Percentiles rank a stretch among this genome's conserved stretches.
These are phyloP conservation scores for Heptranchias perlo DNA, from an alignment of 2,113 vertebrate genomes.

Conservation along the genomic window DNA sequence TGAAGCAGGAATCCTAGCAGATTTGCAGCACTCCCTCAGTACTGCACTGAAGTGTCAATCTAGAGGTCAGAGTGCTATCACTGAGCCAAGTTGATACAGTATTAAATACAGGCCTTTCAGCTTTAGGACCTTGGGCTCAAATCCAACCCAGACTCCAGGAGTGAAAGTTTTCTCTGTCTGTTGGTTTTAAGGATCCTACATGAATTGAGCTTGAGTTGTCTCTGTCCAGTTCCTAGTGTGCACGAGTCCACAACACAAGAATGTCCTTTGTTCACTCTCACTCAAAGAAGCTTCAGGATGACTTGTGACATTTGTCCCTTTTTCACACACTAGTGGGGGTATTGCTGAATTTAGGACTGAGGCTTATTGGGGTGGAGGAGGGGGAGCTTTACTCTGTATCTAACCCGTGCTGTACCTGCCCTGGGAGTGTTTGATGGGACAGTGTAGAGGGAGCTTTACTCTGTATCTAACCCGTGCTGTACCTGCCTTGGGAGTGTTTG, in stretches of 20 bases:
- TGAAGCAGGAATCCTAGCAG: background rate
- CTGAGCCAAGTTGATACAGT: background rate
- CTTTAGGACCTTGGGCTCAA: background rate
- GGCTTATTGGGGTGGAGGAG: background rate
- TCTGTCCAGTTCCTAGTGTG: background rate
- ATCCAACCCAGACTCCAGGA: background rate
- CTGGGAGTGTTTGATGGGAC: too few relatives aligned
- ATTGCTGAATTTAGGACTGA: background rate
- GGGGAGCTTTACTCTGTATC: background rate
- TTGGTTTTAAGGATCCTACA: background rate
- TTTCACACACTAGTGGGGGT: background rate
- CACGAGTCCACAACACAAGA: background rate
- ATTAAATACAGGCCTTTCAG: background rate
- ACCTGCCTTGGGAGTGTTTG: background rate
- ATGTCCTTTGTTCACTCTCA: background rate
- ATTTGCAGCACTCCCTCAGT: too few relatives aligned
- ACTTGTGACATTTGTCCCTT: too few relatives aligned
- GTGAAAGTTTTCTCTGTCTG: background rate
- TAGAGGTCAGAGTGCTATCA: background rate
- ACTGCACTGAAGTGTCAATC: too few relatives aligned
- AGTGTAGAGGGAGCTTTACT: conserved; percentile 16
- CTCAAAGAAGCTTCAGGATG: background rate
- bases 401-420: background rate
- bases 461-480: background rate
- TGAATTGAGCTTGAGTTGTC: background rate